Evolutionary conservation across 2,113 vertebrate genomes (phyloP).

Genomic region (Pungitius pungitius): DNA sequence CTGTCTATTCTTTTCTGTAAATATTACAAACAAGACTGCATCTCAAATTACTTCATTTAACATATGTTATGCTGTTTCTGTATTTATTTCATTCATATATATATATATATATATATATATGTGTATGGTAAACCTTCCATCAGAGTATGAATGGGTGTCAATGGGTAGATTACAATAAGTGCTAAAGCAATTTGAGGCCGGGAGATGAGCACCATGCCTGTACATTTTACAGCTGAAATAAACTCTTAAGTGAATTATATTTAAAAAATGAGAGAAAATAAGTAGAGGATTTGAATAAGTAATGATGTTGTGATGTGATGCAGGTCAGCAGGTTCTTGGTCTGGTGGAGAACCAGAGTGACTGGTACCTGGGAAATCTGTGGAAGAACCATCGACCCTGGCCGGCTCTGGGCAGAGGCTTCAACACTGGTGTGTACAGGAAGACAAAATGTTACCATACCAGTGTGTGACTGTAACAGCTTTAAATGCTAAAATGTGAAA

Average conservation of each 20-base stretch:
- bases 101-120: no score
- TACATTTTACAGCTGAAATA: background rate
- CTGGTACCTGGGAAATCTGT: conserved; percentile 98
- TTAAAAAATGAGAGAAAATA: background rate
- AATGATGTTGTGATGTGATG: background rate
- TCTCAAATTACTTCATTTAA: no score
- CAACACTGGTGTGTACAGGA: conserved; percentile 88
- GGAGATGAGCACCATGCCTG: background rate
- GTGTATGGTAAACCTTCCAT: no score
- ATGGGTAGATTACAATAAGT: background rate
- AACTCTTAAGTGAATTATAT: background rate
- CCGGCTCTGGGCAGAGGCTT: conserved; percentile 95
- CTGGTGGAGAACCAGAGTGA: conserved; percentile 99
- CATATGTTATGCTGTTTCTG: no score
- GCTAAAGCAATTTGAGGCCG: background rate
- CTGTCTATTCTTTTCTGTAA: no score
- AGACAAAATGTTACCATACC: background rate
- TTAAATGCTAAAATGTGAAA: background rate
- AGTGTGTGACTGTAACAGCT: no score
- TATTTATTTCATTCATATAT: no score
- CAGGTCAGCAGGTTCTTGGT: conserved; percentile 96
- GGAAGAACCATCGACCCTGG: conserved; percentile 99
- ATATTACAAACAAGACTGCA: no score
- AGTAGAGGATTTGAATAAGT: background rate
- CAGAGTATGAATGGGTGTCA: no score